A percentile compares a stretch with the other conserved stretches of the same genome.
Evolutionary conservation across 2,888 invertebrate species (phyloP).

Genomic region (Andrena trimmerana): DNA sequence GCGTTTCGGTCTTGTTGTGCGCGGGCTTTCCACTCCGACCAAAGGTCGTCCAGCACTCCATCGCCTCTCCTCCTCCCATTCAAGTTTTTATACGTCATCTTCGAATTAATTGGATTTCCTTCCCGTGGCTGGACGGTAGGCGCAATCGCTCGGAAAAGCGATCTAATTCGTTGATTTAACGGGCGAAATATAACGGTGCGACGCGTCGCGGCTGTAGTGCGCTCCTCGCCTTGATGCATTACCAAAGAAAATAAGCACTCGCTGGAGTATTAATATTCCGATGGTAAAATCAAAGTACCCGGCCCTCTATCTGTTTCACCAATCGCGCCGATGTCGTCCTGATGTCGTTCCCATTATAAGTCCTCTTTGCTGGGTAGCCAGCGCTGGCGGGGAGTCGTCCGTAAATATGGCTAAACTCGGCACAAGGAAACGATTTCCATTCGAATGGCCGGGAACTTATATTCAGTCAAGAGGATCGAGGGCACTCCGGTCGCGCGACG

Average conservation of each 20-base stretch:
- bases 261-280: neutral
- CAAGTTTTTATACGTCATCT: slow-evolving; percentile 44
- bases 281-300: slow-evolving; percentile 11
- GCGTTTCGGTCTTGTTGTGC: slow-evolving; percentile 55
- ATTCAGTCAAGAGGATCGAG: slow-evolving; percentile 53
- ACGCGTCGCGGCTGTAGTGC: neutral
- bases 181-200: neutral
- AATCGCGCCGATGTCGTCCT: neutral
- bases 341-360: slow-evolving; percentile 49
- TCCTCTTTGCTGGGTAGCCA: slow-evolving; percentile 39
- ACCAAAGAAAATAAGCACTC: neutral
- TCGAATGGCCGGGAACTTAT: slow-evolving; percentile 66
- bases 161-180: slow-evolving; percentile 35
- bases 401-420: slow-evolving; percentile 56
- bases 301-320: neutral
- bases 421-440: slow-evolving; percentile 60
- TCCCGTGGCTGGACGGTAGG: slow-evolving; percentile 25
- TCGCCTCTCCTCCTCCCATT: neutral
- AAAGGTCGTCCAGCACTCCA: slow-evolving; percentile 37
- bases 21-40: slow-evolving; percentile 35
- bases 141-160: slow-evolving; percentile 43
- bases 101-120: slow-evolving; percentile 59
- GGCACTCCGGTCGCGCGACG: slow-evolving; percentile 32
- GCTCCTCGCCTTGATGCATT: no score
- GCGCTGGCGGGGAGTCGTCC: slow-evolving; percentile 11